Evolutionary conservation across 2,113 vertebrate species (phyloP).

Genomic region (Brachypodius melanocephalos): DNA sequence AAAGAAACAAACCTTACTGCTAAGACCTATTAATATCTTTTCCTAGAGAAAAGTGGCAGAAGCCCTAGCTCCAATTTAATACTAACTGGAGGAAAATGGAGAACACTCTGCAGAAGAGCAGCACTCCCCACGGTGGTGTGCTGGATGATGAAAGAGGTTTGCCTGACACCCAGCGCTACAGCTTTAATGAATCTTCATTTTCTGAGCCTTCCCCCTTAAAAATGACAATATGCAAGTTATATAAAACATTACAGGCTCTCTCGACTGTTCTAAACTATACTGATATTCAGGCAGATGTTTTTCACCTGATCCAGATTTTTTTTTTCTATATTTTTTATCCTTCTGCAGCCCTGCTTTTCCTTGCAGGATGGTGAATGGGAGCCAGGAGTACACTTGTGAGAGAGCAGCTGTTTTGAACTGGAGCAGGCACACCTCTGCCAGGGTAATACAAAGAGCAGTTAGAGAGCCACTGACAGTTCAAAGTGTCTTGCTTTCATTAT

Average conservation of each 20-base stretch:
- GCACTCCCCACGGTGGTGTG: background rate
- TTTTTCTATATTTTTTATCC: background rate
- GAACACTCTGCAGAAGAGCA: background rate
- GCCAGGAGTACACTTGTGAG: conserved; percentile 63
- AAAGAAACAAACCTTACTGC: background rate
- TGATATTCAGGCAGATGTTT: conserved; percentile 42
- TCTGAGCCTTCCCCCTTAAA: conserved; percentile 16
- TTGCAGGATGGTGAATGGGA: conserved; percentile 41
- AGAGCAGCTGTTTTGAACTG: conserved; percentile 70
- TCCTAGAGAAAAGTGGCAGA: conserved; percentile 7
- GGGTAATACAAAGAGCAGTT: conserved; percentile 58
- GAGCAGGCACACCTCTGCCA: conserved; percentile 60
- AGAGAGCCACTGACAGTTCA: conserved; percentile 70
- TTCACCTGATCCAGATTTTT: conserved; percentile 1
- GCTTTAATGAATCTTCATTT: conserved; percentile 61
- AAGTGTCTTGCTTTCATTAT: conserved; percentile 70
- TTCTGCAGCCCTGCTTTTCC: conserved; percentile 20
- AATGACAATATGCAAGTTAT: conserved; percentile 31
- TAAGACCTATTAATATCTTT: conserved; percentile 33
- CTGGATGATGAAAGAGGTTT: conserved; percentile 24
- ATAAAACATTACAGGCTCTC: conserved; percentile 27
- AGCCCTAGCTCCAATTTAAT: conserved; percentile 48
- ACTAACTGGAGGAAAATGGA: background rate
- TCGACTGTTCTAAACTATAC: background rate
- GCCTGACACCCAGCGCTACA: background rate